Percentiles rank a stretch among this genome's conserved stretches.
Conservation (phyloP, 2,888 invertebrate species). For the Crematogaster levior region DNA sequence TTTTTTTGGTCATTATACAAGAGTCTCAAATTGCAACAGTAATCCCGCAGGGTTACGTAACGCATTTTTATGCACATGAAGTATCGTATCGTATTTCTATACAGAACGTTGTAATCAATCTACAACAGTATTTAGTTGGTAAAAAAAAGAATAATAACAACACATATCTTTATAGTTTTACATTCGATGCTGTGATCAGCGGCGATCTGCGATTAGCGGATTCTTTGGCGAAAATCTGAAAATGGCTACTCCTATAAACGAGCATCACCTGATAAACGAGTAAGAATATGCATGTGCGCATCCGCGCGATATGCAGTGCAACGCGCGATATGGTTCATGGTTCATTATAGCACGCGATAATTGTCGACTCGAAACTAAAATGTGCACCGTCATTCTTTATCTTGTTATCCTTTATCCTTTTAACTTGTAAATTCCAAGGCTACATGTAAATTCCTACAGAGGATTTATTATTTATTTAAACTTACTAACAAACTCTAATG, state of each 20-base stretch:
- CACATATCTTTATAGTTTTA: neutral
- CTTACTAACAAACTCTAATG: neutral
- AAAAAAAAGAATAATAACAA: neutral
- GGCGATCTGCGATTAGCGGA: constrained; percentile 6
- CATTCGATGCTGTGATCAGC: neutral
- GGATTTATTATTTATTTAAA: neutral
- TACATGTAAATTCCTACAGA: neutral
- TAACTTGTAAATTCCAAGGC: neutral
- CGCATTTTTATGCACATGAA: neutral
- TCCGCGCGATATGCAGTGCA: constrained; percentile 20
- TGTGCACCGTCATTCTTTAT: neutral
- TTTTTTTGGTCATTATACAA: neutral
- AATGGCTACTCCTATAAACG: constrained; percentile 20
- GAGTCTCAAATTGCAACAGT: too few species aligned
- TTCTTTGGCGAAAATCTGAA: neutral
- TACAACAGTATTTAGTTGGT: neutral
- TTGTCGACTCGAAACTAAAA: constrained; percentile 3
- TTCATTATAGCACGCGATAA: too few species aligned
- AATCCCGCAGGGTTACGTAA: neutral
- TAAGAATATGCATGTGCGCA: constrained; percentile 13
- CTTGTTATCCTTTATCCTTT: too few species aligned
- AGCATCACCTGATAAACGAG: constrained; percentile 53
- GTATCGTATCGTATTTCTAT: constrained; percentile 20
- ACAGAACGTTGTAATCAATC: neutral
- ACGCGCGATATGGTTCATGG: neutral